Conservation (phyloP, 2,888 invertebrate genomes). For the Ophioninae sp. region DNA sequence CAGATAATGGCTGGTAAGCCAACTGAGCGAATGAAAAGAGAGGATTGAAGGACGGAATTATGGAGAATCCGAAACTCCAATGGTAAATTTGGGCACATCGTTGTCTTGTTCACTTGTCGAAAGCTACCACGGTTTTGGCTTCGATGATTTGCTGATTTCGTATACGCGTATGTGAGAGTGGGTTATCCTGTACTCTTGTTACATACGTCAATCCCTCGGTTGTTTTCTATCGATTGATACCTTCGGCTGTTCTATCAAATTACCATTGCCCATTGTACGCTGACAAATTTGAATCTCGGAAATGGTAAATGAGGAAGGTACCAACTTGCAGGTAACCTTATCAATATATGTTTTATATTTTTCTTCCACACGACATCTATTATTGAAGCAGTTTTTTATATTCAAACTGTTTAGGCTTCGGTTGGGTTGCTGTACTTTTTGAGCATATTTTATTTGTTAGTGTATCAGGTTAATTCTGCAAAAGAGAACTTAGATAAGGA, state of each 20-base stretch:
- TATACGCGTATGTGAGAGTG: slow-evolving; percentile 65
- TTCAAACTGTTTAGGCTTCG: too few species aligned
- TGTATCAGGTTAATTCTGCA: too few species aligned
- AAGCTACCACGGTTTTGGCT: slow-evolving; percentile 71
- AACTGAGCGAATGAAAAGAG: slow-evolving; percentile 48
- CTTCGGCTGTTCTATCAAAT: slow-evolving; percentile 74
- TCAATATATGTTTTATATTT: too few species aligned
- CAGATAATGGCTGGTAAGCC: slow-evolving; percentile 24
- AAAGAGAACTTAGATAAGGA: too few species aligned
- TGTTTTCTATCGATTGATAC: slow-evolving; percentile 71
- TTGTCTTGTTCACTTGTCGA: slow-evolving; percentile 80
- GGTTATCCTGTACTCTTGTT: slow-evolving; percentile 32
- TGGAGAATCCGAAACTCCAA: slow-evolving; percentile 25
- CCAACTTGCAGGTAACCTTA: slow-evolving; percentile 10
- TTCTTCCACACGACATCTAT: too few species aligned
- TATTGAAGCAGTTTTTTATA: neutral
- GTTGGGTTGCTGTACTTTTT: too few species aligned
- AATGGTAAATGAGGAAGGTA: slow-evolving; percentile 9
- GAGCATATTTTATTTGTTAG: too few species aligned
- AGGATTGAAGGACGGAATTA: slow-evolving; percentile 45
- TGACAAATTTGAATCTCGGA: slow-evolving; percentile 57
- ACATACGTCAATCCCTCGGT: slow-evolving; percentile 61
- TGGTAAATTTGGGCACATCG: slow-evolving; percentile 65
- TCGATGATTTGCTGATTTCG: slow-evolving; percentile 79
- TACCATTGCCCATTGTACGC: slow-evolving; percentile 73